These are phyloP conservation scores for Coptodon rendalli DNA, from an alignment of 2,113 vertebrate species.

Conservation along the genomic window DNA sequence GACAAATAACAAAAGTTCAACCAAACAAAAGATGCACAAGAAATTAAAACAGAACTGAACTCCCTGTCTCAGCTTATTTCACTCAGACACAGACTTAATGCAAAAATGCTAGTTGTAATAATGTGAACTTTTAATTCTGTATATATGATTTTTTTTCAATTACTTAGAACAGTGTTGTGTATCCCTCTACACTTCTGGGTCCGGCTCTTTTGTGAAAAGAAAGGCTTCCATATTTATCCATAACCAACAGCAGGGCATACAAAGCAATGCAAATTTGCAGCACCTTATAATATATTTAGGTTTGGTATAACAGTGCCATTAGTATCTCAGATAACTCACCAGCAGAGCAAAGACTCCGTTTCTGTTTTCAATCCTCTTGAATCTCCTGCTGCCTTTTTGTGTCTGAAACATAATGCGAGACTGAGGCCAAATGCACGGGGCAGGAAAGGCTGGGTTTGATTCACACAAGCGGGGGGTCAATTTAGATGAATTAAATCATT, in stretches of 20 bases:
- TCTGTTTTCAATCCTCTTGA: constrained; percentile 85
- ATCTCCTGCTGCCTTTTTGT: constrained; percentile 82
- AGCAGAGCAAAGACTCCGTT: constrained; percentile 82
- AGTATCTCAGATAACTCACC: constrained; percentile 68
- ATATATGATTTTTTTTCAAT: not conserved
- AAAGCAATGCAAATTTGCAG: not conserved
- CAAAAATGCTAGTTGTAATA: not conserved
- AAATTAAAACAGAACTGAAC: not conserved
- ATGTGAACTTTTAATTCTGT: not conserved
- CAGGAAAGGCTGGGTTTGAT: constrained; percentile 9
- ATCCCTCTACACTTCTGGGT: not conserved
- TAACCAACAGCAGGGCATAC: not conserved
- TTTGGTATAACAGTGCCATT: not conserved
- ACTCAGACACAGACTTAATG: not conserved
- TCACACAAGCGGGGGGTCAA: not conserved
- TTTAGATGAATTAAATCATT: not conserved
- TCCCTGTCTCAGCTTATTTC: not conserved
- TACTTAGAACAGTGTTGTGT: not conserved
- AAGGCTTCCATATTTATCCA: not conserved
- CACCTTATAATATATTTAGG: not conserved
- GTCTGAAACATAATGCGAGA: constrained; percentile 78
- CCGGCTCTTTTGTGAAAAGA: not conserved
- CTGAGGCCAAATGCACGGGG: constrained; percentile 57
- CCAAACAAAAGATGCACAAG: not conserved
- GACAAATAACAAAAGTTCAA: not conserved